Evolutionary conservation across 2,797 vertebrate genomes (phyloP), one percentile per base, ranked within the genome.

Genomic region (Acipenser ruthenus): DNA sequence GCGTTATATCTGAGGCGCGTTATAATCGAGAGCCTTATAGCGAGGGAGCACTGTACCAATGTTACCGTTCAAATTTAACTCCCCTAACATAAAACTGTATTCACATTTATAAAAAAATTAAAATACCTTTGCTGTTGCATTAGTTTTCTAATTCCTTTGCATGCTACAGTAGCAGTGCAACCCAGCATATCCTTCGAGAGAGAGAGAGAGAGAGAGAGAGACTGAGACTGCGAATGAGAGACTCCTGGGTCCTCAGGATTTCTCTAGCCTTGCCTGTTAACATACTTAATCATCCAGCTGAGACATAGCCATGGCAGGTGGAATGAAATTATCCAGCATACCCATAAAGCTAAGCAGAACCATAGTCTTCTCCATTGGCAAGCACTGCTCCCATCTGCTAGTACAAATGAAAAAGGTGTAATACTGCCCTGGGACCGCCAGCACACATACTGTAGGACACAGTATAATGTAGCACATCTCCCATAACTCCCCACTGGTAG

Each of bases 321-420:
- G 84, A 75, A 75, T 75, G 78, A 85, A 84, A 90, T 88, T 84
- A 84, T 82, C 85, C 85, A 84, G 75, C 80, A 84, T 86, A 80
- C 84, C 83, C 85, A 37, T 74, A 56, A 83, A 84, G 86, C 87
- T 83, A 85, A 84, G 85, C 84, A 83, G 82, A 85, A 81, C 86
- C 83, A 82, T 71, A 80, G 76, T 79, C 82, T 4, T 37, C 37
- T 79, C 71, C 71, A 76, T 88, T 89, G 88, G 88, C 90, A 87
- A 73, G 48, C 62, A 55, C 1, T 73, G 63, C 76, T 64, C 81
- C 88, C 88, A 91, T 91, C 90, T 90, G 90, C 81, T 87, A 73
- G 51, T 71, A 69, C 64, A 61, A 49, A 73, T 73, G 78, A 81
- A 70, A 78, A 58, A 65, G 56, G 52, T 50, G 75, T 69, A 70